Evolutionary conservation across 2,113 vertebrate genomes (phyloP), one percentile per base, ranked within the genome.

Genomic region (Lepisosteus osseus): DNA sequence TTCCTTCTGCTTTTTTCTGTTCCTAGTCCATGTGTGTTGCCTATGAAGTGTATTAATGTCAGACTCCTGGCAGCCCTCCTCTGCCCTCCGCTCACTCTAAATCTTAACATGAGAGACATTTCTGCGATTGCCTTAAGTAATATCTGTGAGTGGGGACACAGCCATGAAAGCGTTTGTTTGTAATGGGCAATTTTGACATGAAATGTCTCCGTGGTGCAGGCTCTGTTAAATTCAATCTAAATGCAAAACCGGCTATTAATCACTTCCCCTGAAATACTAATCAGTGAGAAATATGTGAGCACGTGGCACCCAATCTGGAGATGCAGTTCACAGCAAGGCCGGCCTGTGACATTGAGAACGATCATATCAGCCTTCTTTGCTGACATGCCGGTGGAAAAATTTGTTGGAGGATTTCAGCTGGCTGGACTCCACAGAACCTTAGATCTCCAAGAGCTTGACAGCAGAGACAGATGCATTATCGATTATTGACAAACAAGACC

Each of bases 231-330:
- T 65, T 65, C 62, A 65, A 65, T 65, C 62, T 65, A 65, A 65
- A 65, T 65, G 62, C 62, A 65, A 65, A 65, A 65, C n/a, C 62
- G 41, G 62, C 62, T 41, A 65, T 65, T 65, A 65, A 65, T 65
- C 62, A 65, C 62, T 8, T 65, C 62, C 62, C n/a, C 41, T 41
- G 62, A 65, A 65, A 65, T 65, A 70, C 61, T 70, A 70, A 43
- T 44, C 54, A 42, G 29, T 59, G 42, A 56, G 13, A 70, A 70
- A 70, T 59, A 70, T 59, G 55, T 59, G 68, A 13, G 68, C 68
- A 61, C 47, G 14, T 59, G 68, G 55, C 68, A 70, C 41, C 41
- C 29, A 70, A 59, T 70, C 68, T 70, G 12, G 41, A 42, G 41
- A 57, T 7, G 68, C 56, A 14, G 55, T 70, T 44, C 42, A 7